phyloP scores from a whole-genome alignment of 2,888 invertebrate species.

The Ernsta delagoae region DNA sequence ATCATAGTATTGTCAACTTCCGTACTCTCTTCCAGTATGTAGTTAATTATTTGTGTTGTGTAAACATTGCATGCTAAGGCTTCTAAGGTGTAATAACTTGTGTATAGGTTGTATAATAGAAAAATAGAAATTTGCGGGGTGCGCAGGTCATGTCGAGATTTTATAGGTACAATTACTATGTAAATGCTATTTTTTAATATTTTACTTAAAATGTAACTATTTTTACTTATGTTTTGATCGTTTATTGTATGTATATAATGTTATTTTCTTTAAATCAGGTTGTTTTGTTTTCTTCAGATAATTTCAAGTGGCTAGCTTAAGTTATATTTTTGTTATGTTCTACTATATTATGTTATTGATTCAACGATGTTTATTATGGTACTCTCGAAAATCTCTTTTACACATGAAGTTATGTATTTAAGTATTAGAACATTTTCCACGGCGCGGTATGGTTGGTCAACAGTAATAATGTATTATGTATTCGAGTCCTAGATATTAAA shows the following conservation, averaged over 20 bases:
- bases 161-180: slow-evolving; percentile 2
- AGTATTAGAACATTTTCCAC: slow-evolving; percentile 12
- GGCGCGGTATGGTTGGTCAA: slow-evolving; percentile 4
- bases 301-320: slow-evolving; percentile 28
- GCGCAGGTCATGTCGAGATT: background rate
- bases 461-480: slow-evolving; percentile 5
- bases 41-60: too few species aligned
- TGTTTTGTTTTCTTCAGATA: slow-evolving; percentile 15
- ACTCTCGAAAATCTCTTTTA: slow-evolving; percentile 23
- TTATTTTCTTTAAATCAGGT: slow-evolving; percentile 21
- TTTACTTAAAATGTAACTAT: slow-evolving; percentile 10
- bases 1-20: too few species aligned
- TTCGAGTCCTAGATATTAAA: slow-evolving; percentile 24
- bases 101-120: too few species aligned
- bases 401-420: background rate
- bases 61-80: too few species aligned
- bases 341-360: slow-evolving; percentile 17
- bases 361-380: slow-evolving; percentile 12
- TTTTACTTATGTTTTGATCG: slow-evolving; percentile 26
- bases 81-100: too few species aligned
- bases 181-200: slow-evolving; percentile 20
- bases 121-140: too few species aligned
- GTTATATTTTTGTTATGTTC: slow-evolving; percentile 31
- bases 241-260: slow-evolving; percentile 24
- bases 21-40: too few species aligned